Conservation (phyloP, 2,888 invertebrate species). For the Yponomeuta cagnagella region DNA sequence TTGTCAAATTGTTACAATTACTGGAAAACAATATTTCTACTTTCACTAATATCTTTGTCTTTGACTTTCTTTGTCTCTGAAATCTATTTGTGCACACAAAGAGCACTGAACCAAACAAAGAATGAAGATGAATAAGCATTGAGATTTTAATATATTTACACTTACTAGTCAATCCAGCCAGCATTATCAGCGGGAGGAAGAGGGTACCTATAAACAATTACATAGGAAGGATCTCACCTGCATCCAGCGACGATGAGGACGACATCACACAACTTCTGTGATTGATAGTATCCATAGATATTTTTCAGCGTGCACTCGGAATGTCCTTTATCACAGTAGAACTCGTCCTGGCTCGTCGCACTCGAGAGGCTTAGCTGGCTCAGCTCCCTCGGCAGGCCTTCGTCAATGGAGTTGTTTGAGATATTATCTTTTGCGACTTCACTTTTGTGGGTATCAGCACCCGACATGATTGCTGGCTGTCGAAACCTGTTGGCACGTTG, state of each 20-base stretch:
- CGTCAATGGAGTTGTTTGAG: conserved; percentile 70
- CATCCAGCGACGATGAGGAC: conserved; percentile 86
- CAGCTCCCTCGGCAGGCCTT: conserved; percentile 79
- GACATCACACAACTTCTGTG: conserved; percentile 91
- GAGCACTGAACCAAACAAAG: neutral
- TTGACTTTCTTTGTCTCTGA: neutral
- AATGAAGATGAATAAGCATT: neutral
- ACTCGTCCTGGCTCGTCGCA: conserved; percentile 84
- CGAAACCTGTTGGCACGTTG: neutral
- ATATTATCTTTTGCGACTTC: conserved; percentile 64
- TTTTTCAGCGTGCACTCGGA: conserved; percentile 87
- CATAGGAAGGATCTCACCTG: conserved; percentile 52
- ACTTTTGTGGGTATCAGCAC: conserved; percentile 56
- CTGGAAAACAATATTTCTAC: too few species aligned
- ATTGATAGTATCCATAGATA: conserved; percentile 88
- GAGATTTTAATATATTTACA: too few species aligned
- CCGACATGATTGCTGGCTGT: conserved; percentile 45
- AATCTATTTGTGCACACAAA: neutral
- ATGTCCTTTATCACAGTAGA: conserved; percentile 85
- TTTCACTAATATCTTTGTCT: too few species aligned
- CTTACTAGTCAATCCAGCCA: too few species aligned
- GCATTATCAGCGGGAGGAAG: neutral
- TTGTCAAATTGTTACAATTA: too few species aligned
- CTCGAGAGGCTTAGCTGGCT: conserved; percentile 80
- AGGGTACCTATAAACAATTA: neutral